phyloP scores from a whole-genome alignment of 2,113 vertebrate species.

The Hemichromis elongatus region DNA sequence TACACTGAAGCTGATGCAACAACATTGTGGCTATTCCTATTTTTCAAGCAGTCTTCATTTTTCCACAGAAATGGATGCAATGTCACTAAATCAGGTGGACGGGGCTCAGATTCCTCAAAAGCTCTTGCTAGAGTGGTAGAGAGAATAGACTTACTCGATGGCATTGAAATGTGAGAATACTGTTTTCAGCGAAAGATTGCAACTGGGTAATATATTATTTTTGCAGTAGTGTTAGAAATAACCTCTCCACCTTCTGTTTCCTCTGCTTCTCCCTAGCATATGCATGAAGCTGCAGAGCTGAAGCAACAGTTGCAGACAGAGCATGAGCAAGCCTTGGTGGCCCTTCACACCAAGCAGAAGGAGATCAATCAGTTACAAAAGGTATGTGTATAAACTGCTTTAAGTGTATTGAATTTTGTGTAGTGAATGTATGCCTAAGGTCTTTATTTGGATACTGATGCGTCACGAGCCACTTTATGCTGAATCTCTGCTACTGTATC shows the following conservation, averaged over 20 bases:
- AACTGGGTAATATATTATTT: background rate
- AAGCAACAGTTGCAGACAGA: conserved; percentile 89
- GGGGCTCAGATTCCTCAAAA: background rate
- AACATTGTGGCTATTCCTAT: background rate
- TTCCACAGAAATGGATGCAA: background rate
- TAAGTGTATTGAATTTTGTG: background rate
- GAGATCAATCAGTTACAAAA: conserved; percentile 89
- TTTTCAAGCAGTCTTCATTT: background rate
- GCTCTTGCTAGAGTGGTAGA: background rate
- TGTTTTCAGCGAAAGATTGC: background rate
- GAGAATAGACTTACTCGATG: background rate
- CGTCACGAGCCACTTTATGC: conserved; percentile 23
- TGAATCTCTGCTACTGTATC: conserved; percentile 20
- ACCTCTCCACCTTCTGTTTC: background rate
- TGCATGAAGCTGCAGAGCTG: conserved; percentile 85
- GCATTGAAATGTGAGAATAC: background rate
- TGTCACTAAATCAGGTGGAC: background rate
- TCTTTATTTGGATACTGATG: conserved; percentile 5
- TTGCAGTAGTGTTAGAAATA: background rate
- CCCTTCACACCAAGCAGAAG: conserved; percentile 88
- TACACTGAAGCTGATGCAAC: background rate
- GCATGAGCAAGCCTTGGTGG: conserved; percentile 91
- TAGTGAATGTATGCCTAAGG: background rate
- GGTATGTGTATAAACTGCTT: conserved; percentile 63
- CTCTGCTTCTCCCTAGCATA: conserved; percentile 72